Evolutionary conservation across 2,113 vertebrate genomes (phyloP).

Genomic region (Pontoporia blainvillei): DNA sequence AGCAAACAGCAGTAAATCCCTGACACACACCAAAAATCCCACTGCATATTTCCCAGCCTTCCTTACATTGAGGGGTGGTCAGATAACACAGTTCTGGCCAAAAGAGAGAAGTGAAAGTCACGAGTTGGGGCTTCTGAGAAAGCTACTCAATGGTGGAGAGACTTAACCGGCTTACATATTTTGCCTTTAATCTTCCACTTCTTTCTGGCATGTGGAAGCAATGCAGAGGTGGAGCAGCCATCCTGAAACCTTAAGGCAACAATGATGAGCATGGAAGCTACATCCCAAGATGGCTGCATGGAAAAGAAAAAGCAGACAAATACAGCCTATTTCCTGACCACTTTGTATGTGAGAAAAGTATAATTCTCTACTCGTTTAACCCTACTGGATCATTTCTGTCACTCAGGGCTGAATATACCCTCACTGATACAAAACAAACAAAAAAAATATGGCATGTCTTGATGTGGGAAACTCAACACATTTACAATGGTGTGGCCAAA

Average conservation of each 20-base stretch:
- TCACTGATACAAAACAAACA: neutral
- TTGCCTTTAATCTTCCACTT: neutral
- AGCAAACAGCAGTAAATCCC: neutral
- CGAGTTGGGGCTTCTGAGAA: neutral
- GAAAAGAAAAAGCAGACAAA: neutral
- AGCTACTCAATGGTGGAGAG: neutral
- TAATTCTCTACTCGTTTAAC: neutral
- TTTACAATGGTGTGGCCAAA: neutral
- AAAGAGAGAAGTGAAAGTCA: neutral
- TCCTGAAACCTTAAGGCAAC: neutral
- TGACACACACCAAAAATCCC: no score
- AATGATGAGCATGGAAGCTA: neutral
- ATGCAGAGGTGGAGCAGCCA: neutral
- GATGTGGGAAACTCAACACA: neutral
- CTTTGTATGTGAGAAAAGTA: neutral
- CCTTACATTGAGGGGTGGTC: neutral
- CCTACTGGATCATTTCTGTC: neutral
- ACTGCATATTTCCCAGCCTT: neutral
- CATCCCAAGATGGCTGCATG: neutral
- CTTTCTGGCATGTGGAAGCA: neutral
- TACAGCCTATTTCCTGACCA: neutral
- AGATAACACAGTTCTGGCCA: neutral
- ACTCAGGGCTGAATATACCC: neutral
- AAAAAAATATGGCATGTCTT: no score
- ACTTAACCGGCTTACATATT: neutral